A percentile compares a stretch with the other conserved stretches of the same genome.
phyloP scores from a whole-genome alignment of 2,113 vertebrate genomes.

The Phyllopteryx taeniolatus region DNA sequence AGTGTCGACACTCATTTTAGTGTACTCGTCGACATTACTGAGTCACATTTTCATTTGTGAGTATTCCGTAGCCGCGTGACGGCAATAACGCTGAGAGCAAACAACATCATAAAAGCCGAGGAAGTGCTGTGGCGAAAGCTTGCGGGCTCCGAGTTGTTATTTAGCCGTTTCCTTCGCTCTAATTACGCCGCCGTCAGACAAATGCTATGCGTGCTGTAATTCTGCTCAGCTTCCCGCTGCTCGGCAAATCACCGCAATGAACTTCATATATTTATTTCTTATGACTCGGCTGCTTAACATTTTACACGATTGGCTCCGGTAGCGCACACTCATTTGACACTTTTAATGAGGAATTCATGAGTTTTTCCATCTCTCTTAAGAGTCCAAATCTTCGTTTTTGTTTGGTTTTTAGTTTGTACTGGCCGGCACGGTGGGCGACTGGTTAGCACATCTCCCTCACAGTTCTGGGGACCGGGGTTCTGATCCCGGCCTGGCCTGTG shows the following conservation, averaged over 20 bases:
- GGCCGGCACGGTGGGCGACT: background rate
- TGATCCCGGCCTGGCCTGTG: too few species aligned
- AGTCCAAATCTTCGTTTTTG: slow-evolving; percentile 53
- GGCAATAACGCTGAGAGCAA: background rate
- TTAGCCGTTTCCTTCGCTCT: slow-evolving; percentile 15
- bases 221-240: slow-evolving; percentile 19
- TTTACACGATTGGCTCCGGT: background rate
- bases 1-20: background rate
- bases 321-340: background rate
- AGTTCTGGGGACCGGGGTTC: too few species aligned
- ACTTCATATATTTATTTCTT: background rate
- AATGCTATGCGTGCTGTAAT: slow-evolving; percentile 10
- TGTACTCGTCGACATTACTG: background rate
- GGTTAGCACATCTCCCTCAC: slow-evolving; percentile 7
- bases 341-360: slow-evolving; percentile 2
- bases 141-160: slow-evolving; percentile 19
- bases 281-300: slow-evolving; percentile 5
- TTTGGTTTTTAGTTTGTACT: background rate
- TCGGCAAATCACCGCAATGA: slow-evolving; percentile 10
- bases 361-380: slow-evolving; percentile 9
- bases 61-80: background rate
- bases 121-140: slow-evolving; percentile 17
- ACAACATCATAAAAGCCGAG: slow-evolving; percentile 9
- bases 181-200: slow-evolving; percentile 25
- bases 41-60: background rate